Base-by-base conservation (phyloP, 1,140 invertebrate species). In the Apocrypta bakeri region DNA sequence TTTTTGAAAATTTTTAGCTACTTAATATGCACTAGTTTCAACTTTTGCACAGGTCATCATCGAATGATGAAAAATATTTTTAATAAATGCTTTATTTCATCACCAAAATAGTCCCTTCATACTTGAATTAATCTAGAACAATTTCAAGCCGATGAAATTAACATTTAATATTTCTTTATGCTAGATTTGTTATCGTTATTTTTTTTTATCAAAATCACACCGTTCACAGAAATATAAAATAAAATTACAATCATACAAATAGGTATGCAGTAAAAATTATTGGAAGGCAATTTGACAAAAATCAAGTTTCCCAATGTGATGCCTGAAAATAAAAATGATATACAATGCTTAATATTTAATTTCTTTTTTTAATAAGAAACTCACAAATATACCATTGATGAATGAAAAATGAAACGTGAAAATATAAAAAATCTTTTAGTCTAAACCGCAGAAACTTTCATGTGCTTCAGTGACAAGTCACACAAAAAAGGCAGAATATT, bases 211-310 rank as follows among this genome's bases (percentile, higher is more conserved):
- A 83, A 83, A 79, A 82, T 82, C 81, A 72, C 68, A 78, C 74
- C n/a, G 17, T 79, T 66, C 56, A 78, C 37, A 72, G 63, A 64
- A 40, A 83, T 79, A 74, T 73, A 73, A 79, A 73, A 74, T 74
- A 33, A 79, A 78, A 79, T 74, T 74, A 48, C 6, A 76, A 61
- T 42, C 69, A 71, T 72, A 77, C 48, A 78, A 14, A 77, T 77
- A 77, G n/a, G 48, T 24, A 74, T 73, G 69, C 56, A 56, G 27
- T 74, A 83, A 73, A 83, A 72, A 79, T 79, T 83, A 79, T 83
- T 83, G 81, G 76, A 83, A 79, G 81, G 81, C 81, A 77, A 78
- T 64, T 83, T 79, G 69, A 48, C 78, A 66, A 25, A n/a, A 78
- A 78, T 82, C 56, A 78, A 76, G 42, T 69, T 72, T 48, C 24